Conservation (phyloP, 2,797 vertebrate genomes). For the Leuciscus waleckii region DNA sequence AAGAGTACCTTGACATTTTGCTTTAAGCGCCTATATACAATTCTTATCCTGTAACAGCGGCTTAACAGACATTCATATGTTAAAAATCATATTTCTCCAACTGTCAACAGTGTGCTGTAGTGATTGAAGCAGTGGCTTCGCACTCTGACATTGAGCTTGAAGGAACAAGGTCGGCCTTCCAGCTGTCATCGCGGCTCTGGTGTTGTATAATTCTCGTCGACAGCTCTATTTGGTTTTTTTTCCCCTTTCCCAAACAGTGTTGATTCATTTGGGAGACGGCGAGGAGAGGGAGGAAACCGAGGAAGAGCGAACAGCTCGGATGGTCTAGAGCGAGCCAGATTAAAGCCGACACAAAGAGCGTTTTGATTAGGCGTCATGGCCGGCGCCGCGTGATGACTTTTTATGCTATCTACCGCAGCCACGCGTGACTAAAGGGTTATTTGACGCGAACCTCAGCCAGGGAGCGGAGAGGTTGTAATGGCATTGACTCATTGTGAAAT, state of each 20-base stretch:
- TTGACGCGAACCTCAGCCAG: conserved; percentile 25
- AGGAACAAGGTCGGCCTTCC: conserved; percentile 67
- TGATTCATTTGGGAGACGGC: conserved; percentile 60
- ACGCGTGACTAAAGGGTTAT: conserved; percentile 51
- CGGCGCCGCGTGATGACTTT: conserved; percentile 29
- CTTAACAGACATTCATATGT: conserved; percentile 65
- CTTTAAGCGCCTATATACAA: conserved; percentile 34
- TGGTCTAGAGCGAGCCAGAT: conserved; percentile 51
- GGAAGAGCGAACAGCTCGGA: conserved; percentile 40
- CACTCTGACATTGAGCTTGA: conserved; percentile 62
- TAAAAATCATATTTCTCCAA: conserved; percentile 52
- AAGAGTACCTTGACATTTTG: not conserved
- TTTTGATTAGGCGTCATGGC: conserved; percentile 56
- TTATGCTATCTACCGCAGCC: conserved; percentile 48
- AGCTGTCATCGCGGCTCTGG: conserved; percentile 62
- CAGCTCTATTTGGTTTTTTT: conserved; percentile 52
- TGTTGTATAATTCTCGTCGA: conserved; percentile 67
- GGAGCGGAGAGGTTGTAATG: conserved; percentile 33
- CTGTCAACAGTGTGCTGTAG: conserved; percentile 49
- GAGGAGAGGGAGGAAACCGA: conserved; percentile 42
- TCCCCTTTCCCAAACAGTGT: conserved; percentile 55
- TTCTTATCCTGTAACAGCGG: conserved; percentile 50
- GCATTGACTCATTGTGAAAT: conserved; percentile 44
- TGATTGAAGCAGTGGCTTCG: conserved; percentile 55
- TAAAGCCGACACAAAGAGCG: conserved; percentile 56